These are phyloP conservation scores for Menidia beryllina DNA, from an alignment of 2,113 vertebrate genomes.

Conservation along the genomic window DNA sequence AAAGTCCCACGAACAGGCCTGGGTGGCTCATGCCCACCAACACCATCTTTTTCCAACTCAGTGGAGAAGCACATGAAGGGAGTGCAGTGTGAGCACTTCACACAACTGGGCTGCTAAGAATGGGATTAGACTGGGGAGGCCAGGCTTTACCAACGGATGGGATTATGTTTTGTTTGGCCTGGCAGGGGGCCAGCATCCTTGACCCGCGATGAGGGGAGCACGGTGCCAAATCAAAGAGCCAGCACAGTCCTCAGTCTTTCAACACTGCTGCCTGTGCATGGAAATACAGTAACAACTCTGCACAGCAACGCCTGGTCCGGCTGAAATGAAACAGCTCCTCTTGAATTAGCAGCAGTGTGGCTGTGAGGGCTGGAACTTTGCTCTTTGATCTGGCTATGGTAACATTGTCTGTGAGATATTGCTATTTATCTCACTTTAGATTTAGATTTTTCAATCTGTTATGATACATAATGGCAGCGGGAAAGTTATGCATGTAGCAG, in stretches of 20 bases:
- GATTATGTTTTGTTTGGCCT: slow-evolving; percentile 80
- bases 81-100: slow-evolving; percentile 76
- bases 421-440: background rate
- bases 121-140: slow-evolving; percentile 68
- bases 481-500: too few species aligned
- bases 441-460: background rate
- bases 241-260: slow-evolving; percentile 37
- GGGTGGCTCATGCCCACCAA: slow-evolving; percentile 41
- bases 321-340: background rate
- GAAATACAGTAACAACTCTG: slow-evolving; percentile 44
- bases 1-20: slow-evolving; percentile 29
- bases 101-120: slow-evolving; percentile 70
- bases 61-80: slow-evolving; percentile 64
- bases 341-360: background rate
- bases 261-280: slow-evolving; percentile 5
- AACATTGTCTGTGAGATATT: too few species aligned
- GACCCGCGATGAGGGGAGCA: slow-evolving; percentile 59
- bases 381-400: too few species aligned
- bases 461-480: too few species aligned
- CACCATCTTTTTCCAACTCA: slow-evolving; percentile 60
- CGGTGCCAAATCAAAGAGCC: slow-evolving; percentile 45
- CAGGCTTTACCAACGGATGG: slow-evolving; percentile 69
- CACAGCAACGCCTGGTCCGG: slow-evolving; percentile 14
- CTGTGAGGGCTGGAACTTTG: too few species aligned
- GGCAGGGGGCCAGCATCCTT: slow-evolving; percentile 63